Conservation (phyloP, 2,113 vertebrate genomes). For the Talpa occidentalis region DNA sequence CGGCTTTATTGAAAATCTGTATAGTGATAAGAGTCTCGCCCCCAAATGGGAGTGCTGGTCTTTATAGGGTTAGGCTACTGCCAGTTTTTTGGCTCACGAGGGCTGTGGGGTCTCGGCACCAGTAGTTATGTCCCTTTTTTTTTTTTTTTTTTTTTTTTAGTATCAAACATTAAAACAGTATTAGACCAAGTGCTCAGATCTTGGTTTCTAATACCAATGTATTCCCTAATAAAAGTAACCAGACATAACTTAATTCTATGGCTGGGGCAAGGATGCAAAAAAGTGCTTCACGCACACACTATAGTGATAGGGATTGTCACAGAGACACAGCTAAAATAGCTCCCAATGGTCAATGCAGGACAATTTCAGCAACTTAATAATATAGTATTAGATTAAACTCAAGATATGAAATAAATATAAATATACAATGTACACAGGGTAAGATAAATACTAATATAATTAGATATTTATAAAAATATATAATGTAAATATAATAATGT, state of each 20-base stretch:
- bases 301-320: not conserved
- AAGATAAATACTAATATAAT: not conserved
- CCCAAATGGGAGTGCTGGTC: no score
- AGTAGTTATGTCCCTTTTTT: not conserved
- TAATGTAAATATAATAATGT: not conserved
- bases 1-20: no score
- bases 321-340: not conserved
- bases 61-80: no score
- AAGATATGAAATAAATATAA: slow-evolving; percentile 6
- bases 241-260: not conserved
- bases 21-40: no score
- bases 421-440: not conserved
- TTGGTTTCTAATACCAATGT: not conserved
- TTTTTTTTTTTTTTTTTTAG: not conserved
- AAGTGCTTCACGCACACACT: not conserved
- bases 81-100: no score
- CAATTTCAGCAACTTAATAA: not conserved
- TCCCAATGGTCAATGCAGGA: not conserved
- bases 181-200: not conserved
- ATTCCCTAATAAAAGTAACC: not conserved
- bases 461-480: not conserved
- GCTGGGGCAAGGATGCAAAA: not conserved
- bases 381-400: not conserved
- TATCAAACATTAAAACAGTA: not conserved
- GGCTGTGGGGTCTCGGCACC: no score